Evolutionary conservation across 2,888 invertebrate genomes (phyloP), one percentile per base, ranked within the genome.

Genomic region (Andrena haemorrhoa): DNA sequence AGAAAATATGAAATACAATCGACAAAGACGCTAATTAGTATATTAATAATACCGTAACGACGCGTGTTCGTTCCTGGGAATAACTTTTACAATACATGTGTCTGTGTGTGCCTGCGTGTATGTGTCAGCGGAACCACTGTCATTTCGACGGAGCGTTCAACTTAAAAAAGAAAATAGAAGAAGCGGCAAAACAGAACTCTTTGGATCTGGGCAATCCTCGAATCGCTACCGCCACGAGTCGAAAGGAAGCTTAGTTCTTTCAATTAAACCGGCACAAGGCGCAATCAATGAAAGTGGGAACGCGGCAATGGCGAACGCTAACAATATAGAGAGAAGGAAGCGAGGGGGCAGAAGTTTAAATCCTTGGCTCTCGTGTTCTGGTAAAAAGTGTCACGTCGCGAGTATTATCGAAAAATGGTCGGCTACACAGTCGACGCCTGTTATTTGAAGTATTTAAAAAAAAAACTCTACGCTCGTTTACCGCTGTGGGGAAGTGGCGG

Each of bases 1-100:
- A 83, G 83, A 83, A 83, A 83, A 82, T 83, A 78, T 71, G 75
- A 83, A 82, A 82, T 83, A 83, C 83, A 83, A 83, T 83, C 74
- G 83, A 74, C 72, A 82, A 82, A 75, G 83, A 82, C 74, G 73
- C 75, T 74, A 77, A 76, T 82, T 83, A 82, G 72, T 82, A 79
- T 80, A 61, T 71, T 83, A 83, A 75, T 82, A 82, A 83, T 82
- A 83, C 74, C 82, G 83, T 82, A 75, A 82, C 72, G 83, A 80
- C 68, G 80, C 72, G 68, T 51, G 53, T 73, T 71, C 82, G 77
- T 74, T 82, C 66, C 70, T 77, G 77, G 77, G 66, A 74, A 74
- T 83, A 72, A 74, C 56, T 80, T 77, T 83, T 82, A 83, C 83
- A 83, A 83, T 83, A 77, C 82, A 75, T 83, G 60, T 75, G 58